Evolutionary conservation across 2,797 vertebrate genomes (phyloP).

Genomic region (Mareca strepera): DNA sequence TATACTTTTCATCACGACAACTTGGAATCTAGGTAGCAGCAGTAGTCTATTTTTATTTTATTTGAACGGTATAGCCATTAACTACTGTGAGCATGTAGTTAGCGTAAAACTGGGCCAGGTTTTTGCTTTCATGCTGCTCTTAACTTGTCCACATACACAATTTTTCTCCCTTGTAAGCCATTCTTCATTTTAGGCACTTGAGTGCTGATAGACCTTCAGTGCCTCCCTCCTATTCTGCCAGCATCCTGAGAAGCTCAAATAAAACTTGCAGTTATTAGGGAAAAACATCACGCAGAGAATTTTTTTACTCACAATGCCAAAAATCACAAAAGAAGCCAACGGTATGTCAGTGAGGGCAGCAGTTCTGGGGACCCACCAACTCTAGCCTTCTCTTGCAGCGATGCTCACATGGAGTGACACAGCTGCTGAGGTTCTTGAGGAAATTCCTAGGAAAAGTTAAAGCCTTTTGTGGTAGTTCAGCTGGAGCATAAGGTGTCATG

Average conservation of each 20-base stretch:
- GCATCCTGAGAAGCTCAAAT: background rate
- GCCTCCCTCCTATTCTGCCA: background rate
- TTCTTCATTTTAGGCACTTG: background rate
- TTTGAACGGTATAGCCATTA: background rate
- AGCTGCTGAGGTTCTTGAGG: background rate
- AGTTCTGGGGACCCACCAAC: background rate
- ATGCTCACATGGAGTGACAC: fast-evolving
- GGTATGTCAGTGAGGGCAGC: background rate
- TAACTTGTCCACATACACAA: background rate
- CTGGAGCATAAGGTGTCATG: background rate
- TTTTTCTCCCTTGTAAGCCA: background rate
- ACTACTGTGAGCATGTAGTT: background rate
- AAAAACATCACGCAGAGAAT: background rate
- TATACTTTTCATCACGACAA: background rate
- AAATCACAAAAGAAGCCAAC: background rate
- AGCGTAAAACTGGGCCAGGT: background rate
- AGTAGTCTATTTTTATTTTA: background rate
- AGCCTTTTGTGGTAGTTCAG: background rate
- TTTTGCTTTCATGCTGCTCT: background rate
- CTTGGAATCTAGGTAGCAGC: background rate
- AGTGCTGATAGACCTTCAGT: background rate
- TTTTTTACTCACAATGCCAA: background rate
- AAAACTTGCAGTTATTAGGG: background rate
- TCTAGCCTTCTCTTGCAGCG: background rate
- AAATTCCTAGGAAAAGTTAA: background rate